A percentile compares a stretch with the other conserved stretches of the same genome.
phyloP scores from a whole-genome alignment of 1,140 invertebrate species.

The Drepana arcuata region DNA sequence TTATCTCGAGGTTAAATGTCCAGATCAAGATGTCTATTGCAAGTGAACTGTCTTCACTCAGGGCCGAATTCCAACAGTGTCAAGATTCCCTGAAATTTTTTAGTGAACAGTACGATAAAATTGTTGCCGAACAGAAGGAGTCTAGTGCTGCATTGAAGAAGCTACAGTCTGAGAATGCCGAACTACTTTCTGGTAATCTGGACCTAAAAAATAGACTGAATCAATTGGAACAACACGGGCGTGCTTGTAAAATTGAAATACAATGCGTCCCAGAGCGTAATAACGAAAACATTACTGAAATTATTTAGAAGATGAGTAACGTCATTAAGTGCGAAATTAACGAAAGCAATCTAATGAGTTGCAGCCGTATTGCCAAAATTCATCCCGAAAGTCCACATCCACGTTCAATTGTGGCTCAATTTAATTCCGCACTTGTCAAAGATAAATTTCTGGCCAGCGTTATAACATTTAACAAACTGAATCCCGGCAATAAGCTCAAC shows the following conservation, averaged over 20 bases:
- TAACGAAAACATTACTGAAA: constrained; percentile 14
- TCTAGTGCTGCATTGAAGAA: constrained; percentile 7
- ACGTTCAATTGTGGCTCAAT: constrained; percentile 20
- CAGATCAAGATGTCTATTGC: too few species aligned
- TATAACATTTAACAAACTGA: constrained; percentile 14
- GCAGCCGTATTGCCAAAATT: constrained; percentile 14
- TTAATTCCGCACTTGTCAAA: constrained; percentile 7
- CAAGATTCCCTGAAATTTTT: constrained; percentile 14
- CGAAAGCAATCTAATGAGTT: constrained; percentile 9
- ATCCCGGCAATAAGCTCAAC: constrained; percentile 17
- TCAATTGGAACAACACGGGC: constrained; percentile 14
- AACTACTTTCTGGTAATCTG: constrained; percentile 7
- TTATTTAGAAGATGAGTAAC: constrained; percentile 9
- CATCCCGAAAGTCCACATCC: constrained; percentile 13
- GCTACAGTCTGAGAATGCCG: constrained; percentile 10
- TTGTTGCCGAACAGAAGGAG: constrained; percentile 12
- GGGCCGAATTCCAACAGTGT: too few species aligned
- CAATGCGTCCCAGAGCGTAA: constrained; percentile 19
- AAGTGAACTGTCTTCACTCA: too few species aligned
- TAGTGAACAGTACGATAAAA: constrained; percentile 12
- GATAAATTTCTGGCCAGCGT: constrained; percentile 14
- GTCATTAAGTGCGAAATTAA: constrained; percentile 9
- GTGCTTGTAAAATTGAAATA: constrained; percentile 19
- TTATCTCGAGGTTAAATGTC: too few species aligned
- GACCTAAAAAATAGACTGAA: constrained; percentile 10